Conservation (phyloP, 2,888 invertebrate genomes). For the Orchesella flavescens region DNA sequence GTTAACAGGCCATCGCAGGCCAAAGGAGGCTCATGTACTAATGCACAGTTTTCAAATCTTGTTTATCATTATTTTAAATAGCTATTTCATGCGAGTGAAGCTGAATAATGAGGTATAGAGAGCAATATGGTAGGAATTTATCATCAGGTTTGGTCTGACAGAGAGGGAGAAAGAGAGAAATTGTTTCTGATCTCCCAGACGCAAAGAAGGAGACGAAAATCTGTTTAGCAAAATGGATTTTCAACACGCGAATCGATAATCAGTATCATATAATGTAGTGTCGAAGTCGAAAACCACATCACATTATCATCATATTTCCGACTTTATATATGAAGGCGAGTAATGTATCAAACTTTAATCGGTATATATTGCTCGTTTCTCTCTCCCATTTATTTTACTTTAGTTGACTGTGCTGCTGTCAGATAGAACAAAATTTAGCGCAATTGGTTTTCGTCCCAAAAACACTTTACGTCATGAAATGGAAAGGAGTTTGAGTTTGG, state of each 20-base stretch:
- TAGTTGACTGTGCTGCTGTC: slow-evolving; percentile 2
- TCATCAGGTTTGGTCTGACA: neutral
- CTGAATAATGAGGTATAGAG: neutral
- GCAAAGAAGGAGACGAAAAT: neutral
- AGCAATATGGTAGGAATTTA: slow-evolving; percentile 8
- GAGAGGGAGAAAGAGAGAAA: neutral
- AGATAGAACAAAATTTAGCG: neutral
- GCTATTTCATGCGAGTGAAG: neutral
- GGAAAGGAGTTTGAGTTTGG: too few species aligned
- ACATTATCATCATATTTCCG: too few species aligned
- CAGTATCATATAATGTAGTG: slow-evolving; percentile 1
- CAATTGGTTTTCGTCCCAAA: neutral
- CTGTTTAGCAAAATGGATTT: slow-evolving; percentile 27
- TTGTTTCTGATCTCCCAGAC: neutral
- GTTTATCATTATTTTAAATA: neutral
- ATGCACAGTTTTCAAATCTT: neutral
- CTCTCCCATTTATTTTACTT: neutral
- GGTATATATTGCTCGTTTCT: too few species aligned
- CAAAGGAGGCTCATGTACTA: neutral
- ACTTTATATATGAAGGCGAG: too few species aligned
- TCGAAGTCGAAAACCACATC: too few species aligned
- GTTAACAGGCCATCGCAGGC: slow-evolving; percentile 35
- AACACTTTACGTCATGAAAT: too few species aligned
- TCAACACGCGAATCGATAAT: slow-evolving; percentile 45
- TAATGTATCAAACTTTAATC: too few species aligned